Percentiles rank a stretch among this genome's conserved stretches.
Conservation (phyloP, 2,797 vertebrate species). For the Typhlichthys subterraneus region DNA sequence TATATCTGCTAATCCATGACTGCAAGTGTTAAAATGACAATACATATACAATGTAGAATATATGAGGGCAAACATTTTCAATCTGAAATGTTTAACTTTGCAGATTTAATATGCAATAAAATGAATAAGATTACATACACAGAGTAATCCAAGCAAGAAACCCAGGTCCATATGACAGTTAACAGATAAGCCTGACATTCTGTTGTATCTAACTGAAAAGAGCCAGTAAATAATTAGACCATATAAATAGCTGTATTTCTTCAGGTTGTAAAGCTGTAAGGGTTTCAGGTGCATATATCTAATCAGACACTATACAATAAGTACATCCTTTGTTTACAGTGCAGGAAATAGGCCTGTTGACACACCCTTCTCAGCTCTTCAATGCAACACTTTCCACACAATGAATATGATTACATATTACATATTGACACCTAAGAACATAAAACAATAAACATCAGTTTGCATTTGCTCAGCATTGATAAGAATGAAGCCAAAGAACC, state of each 20-base stretch:
- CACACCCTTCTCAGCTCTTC: slow-evolving; percentile 65
- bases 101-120: slow-evolving; percentile 3
- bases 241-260: background rate
- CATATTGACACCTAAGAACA: slow-evolving; percentile 5
- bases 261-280: slow-evolving; percentile 1
- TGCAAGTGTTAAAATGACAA: no score
- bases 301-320: slow-evolving; percentile 4
- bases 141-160: slow-evolving; percentile 44
- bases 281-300: slow-evolving; percentile 12
- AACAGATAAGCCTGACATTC: slow-evolving; percentile 36
- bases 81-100: no score
- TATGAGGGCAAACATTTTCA: no score
- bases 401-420: slow-evolving; percentile 19
- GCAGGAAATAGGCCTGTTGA: slow-evolving; percentile 56
- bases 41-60: no score
- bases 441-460: slow-evolving; percentile 62
- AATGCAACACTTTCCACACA: slow-evolving; percentile 41
- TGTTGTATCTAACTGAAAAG: slow-evolving; percentile 25
- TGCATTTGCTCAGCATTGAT: slow-evolving; percentile 33
- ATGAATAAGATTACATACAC: slow-evolving; percentile 40
- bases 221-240: slow-evolving; percentile 9
- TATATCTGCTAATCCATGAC: no score
- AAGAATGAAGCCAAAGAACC: slow-evolving; percentile 37
- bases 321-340: slow-evolving; percentile 65
- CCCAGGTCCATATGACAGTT: slow-evolving; percentile 33